Evolutionary conservation across 2,888 invertebrate genomes (phyloP).

Genomic region (Nomada hirtipes): DNA sequence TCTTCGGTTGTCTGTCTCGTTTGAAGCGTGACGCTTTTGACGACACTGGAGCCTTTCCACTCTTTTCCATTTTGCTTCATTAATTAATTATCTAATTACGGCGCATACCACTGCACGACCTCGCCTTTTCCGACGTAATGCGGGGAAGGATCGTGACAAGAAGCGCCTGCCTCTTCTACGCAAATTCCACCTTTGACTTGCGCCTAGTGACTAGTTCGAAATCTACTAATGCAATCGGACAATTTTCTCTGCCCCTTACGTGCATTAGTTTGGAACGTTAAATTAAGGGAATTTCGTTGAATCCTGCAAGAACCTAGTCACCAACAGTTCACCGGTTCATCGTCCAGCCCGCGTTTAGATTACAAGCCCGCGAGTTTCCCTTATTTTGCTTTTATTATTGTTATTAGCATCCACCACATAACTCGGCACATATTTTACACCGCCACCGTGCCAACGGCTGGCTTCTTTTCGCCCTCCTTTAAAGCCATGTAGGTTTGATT

Average conservation of each 20-base stretch:
- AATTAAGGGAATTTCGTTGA: too few relatives aligned
- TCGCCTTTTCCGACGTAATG: too few relatives aligned
- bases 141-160: not conserved
- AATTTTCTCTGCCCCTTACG: too few relatives aligned
- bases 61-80: not conserved
- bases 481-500: constrained; percentile 1
- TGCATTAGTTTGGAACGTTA: too few relatives aligned
- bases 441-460: not conserved
- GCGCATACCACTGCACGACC: not conserved
- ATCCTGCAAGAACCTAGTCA: constrained; percentile 5
- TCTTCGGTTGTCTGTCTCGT: constrained; percentile 20
- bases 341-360: constrained; percentile 43
- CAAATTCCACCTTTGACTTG: not conserved
- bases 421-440: constrained; percentile 60
- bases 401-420: constrained; percentile 65
- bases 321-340: constrained; percentile 13
- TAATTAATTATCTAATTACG: not conserved
- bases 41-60: not conserved
- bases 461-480: not conserved
- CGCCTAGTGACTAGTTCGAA: not conserved
- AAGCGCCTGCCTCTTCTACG: not conserved
- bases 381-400: constrained; percentile 71
- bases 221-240: too few relatives aligned
- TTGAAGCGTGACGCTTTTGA: not conserved
- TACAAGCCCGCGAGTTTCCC: constrained; percentile 69